Evolutionary conservation across 2,113 vertebrate genomes (phyloP).

Genomic region (Bujurquina vittata): DNA sequence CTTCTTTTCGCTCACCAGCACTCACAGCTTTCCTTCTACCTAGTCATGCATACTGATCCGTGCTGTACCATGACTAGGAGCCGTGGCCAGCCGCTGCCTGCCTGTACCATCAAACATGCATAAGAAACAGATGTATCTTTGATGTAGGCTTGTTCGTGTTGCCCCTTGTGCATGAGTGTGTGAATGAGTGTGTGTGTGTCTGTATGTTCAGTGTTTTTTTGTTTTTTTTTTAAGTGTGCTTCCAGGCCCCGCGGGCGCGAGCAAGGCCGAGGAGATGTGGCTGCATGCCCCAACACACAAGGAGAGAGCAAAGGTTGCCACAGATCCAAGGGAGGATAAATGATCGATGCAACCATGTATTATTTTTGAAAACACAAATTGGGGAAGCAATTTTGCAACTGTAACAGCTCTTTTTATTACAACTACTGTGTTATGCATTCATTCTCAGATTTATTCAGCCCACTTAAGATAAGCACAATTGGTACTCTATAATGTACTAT

Average conservation of each 20-base stretch:
- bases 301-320: slow-evolving; percentile 19
- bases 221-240: slow-evolving; percentile 30
- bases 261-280: slow-evolving; percentile 33
- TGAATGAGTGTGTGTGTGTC: slow-evolving; percentile 5
- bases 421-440: not conserved
- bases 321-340: slow-evolving; percentile 15
- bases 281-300: slow-evolving; percentile 66
- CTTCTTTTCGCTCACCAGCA: not conserved
- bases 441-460: slow-evolving; percentile 1
- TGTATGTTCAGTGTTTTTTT: slow-evolving; percentile 30
- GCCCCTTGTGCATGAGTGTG: slow-evolving; percentile 19
- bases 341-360: slow-evolving; percentile 23
- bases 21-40: slow-evolving; percentile 22
- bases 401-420: not conserved
- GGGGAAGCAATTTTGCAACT: not conserved
- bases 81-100: slow-evolving; percentile 57
- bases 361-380: slow-evolving; percentile 3
- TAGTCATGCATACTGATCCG: slow-evolving; percentile 53
- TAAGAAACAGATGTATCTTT: slow-evolving; percentile 76
- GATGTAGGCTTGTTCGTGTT: slow-evolving; percentile 62
- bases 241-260: slow-evolving; percentile 49
- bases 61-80: slow-evolving; percentile 30
- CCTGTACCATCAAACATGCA: slow-evolving; percentile 72
- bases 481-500: not conserved
- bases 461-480: not conserved